Conservation (phyloP, 2,797 vertebrate species). For the Platalea minor region DNA sequence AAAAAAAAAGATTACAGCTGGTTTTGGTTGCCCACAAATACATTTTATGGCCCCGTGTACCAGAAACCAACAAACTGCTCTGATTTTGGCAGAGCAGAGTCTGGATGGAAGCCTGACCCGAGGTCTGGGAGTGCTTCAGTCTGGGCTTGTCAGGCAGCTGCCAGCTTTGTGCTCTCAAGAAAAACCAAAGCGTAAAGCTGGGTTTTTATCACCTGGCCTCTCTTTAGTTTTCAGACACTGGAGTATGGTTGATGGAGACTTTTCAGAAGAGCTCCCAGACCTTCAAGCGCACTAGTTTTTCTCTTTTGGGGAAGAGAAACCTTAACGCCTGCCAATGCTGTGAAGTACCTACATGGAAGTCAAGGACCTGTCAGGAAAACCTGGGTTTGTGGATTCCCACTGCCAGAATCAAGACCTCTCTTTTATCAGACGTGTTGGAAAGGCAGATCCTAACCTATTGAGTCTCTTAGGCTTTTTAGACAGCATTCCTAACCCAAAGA, state of each 20-base stretch:
- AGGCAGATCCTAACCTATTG: no score
- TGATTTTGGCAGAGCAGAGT: not conserved
- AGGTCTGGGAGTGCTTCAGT: not conserved
- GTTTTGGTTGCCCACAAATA: not conserved
- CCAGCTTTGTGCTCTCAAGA: not conserved
- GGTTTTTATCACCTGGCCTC: not conserved
- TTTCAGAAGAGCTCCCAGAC: not conserved
- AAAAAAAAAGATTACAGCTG: no score
- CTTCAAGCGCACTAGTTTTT: not conserved
- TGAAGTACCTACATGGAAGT: not conserved
- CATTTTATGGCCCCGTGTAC: not conserved
- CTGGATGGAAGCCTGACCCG: no score
- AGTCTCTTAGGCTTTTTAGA: no score
- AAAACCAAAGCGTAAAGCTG: not conserved
- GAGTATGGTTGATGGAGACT: not conserved
- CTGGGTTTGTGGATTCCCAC: not conserved
- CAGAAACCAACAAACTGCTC: not conserved
- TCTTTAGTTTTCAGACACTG: not conserved
- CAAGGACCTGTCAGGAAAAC: not conserved
- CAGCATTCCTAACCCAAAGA: not conserved
- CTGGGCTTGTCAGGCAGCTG: not conserved
- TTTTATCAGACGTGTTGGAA: not conserved
- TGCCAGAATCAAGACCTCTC: not conserved
- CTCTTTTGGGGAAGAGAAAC: not conserved
- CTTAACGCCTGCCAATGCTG: not conserved